These are phyloP conservation scores for Dyspetes luteomarginatus DNA, from an alignment of 2,888 invertebrate genomes.

Conservation along the genomic window DNA sequence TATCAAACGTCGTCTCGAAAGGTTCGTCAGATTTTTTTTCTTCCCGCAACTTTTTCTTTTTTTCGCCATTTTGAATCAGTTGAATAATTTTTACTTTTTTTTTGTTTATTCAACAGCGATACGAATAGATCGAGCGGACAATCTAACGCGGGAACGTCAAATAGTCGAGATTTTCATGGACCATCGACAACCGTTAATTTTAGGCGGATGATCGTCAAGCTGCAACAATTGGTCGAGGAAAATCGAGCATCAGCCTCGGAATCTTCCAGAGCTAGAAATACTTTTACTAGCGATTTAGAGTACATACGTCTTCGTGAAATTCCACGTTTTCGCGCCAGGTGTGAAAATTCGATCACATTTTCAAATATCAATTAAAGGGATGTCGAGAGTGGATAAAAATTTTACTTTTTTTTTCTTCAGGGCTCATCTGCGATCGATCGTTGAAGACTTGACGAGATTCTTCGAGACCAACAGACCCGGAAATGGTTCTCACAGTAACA, in stretches of 20 bases:
- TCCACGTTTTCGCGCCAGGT: constrained; percentile 50
- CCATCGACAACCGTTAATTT: constrained; percentile 72
- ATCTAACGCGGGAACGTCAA: constrained; percentile 1
- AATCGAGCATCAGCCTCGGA: constrained; percentile 68
- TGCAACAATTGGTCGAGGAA: constrained; percentile 73
- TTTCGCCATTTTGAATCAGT: neutral
- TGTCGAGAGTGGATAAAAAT: too few species aligned
- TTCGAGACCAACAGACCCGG: constrained; percentile 82
- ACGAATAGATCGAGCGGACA: constrained; percentile 29
- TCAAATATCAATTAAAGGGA: too few species aligned
- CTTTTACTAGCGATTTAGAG: neutral
- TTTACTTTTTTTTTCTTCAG: constrained; percentile 72
- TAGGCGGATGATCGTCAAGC: constrained; percentile 73
- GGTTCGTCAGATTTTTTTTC: constrained; percentile 36
- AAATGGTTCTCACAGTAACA: constrained; percentile 71
- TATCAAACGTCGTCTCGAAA: constrained; percentile 19
- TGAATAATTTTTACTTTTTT: neutral
- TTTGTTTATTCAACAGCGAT: constrained; percentile 1
- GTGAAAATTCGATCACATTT: neutral
- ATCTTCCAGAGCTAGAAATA: too few species aligned
- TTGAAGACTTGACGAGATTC: constrained; percentile 84
- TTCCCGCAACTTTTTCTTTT: too few species aligned
- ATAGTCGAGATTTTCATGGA: constrained; percentile 4
- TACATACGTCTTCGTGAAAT: constrained; percentile 4
- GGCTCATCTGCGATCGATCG: constrained; percentile 83